These are phyloP conservation scores for Netelia melanura DNA, from an alignment of 2,888 invertebrate genomes.

Conservation along the genomic window DNA sequence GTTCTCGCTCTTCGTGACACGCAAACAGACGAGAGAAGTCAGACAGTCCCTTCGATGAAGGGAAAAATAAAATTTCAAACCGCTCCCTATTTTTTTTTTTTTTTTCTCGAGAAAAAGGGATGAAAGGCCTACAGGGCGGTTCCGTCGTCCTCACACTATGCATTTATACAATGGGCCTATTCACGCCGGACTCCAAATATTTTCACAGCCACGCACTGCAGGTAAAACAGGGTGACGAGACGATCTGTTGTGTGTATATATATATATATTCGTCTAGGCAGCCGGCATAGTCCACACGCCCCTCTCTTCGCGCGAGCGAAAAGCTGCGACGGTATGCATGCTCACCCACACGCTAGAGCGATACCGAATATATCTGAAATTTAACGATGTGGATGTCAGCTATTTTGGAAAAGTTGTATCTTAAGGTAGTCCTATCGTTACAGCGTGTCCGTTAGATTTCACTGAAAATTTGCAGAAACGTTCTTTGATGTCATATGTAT, in stretches of 20 bases:
- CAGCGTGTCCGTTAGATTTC: too few relatives aligned
- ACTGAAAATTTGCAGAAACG: too few relatives aligned
- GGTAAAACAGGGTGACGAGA: constrained; percentile 59
- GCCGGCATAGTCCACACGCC: background rate
- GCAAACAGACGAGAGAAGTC: constrained; percentile 43
- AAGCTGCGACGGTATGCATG: background rate
- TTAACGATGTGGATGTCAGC: too few relatives aligned
- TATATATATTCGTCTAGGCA: too few relatives aligned
- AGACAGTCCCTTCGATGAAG: constrained; percentile 37
- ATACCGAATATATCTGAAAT: too few relatives aligned
- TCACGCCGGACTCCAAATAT: constrained; percentile 79
- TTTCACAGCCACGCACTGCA: constrained; percentile 80
- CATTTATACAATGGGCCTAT: constrained; percentile 65
- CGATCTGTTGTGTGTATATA: constrained; percentile 25
- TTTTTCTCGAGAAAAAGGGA: constrained; percentile 65
- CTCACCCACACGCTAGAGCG: background rate
- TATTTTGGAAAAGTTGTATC: too few relatives aligned
- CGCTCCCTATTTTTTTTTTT: constrained; percentile 33
- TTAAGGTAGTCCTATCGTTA: too few relatives aligned
- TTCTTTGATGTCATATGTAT: too few relatives aligned
- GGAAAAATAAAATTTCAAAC: constrained; percentile 8
- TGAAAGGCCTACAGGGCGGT: constrained; percentile 57
- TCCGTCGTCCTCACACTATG: constrained; percentile 13
- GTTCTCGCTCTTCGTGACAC: constrained; percentile 45
- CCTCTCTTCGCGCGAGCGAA: background rate